These are phyloP conservation scores for Lycorma delicatula DNA, from an alignment of 1,140 invertebrate genomes.

Conservation along the genomic window DNA sequence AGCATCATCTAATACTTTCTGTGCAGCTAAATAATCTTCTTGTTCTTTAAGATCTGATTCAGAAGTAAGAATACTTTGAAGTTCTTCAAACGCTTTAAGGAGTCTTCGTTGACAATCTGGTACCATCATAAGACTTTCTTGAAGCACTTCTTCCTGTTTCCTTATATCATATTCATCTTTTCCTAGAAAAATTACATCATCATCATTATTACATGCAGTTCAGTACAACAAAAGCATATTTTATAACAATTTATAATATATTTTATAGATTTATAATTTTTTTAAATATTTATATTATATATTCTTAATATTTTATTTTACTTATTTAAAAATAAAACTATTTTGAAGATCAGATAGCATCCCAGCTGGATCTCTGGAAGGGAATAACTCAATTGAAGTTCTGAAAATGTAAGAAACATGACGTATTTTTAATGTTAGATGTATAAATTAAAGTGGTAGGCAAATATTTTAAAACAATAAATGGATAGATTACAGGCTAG, in stretches of 20 bases:
- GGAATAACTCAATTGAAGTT: too few species aligned
- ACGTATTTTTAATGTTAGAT: too few species aligned
- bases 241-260: slow-evolving; percentile 6
- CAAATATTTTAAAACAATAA: too few species aligned
- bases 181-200: slow-evolving; percentile 41
- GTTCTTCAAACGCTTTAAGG: slow-evolving; percentile 61
- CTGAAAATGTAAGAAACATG: too few species aligned
- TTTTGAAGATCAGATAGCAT: too few species aligned
- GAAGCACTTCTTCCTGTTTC: slow-evolving; percentile 81
- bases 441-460: too few species aligned
- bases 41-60: slow-evolving; percentile 67
- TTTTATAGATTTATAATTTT: too few species aligned
- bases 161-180: slow-evolving; percentile 75
- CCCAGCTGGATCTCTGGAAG: too few species aligned
- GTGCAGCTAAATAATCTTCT: slow-evolving; percentile 59
- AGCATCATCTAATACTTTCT: slow-evolving; percentile 59
- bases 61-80: slow-evolving; percentile 61
- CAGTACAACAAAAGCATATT: background rate
- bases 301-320: too few species aligned
- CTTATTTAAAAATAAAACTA: too few species aligned
- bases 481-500: too few species aligned
- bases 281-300: too few species aligned
- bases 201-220: slow-evolving; percentile 3
- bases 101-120: slow-evolving; percentile 77
- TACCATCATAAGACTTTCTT: slow-evolving; percentile 83